Evolutionary conservation across 2,113 vertebrate species (phyloP).

Genomic region (Octodon degus): DNA sequence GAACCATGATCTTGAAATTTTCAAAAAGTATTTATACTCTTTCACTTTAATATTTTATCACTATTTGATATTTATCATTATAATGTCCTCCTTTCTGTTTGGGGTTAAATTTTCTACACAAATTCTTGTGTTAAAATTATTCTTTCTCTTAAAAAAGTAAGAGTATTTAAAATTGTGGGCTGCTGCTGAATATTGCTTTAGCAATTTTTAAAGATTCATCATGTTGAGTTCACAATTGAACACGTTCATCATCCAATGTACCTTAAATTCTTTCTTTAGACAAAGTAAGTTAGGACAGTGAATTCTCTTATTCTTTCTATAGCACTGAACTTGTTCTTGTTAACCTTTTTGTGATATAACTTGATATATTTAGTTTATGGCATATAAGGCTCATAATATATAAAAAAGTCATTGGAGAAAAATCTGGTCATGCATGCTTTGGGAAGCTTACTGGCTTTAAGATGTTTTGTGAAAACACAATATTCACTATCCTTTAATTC

Average conservation of each 20-base stretch:
- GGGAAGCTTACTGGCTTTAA: background rate
- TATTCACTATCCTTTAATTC: background rate
- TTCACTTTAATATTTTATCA: background rate
- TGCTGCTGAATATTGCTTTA: background rate
- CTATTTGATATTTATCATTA: slow-evolving; percentile 11
- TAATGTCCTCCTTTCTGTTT: background rate
- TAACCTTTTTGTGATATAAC: background rate
- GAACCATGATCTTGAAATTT: background rate
- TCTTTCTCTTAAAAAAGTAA: slow-evolving; percentile 41
- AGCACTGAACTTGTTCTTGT: background rate
- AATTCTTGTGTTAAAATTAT: slow-evolving; percentile 38
- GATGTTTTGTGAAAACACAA: slow-evolving; percentile 25
- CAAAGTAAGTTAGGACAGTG: background rate
- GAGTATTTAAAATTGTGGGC: background rate
- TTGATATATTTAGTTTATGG: background rate
- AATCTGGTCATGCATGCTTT: background rate
- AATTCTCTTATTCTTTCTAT: background rate
- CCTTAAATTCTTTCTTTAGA: slow-evolving; percentile 21
- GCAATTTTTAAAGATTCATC: background rate
- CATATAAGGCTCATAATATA: background rate
- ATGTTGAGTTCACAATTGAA: background rate
- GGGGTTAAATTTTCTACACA: background rate
- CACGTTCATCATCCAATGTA: background rate
- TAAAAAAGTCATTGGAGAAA: background rate
- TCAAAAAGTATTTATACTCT: background rate